Evolutionary conservation across 2,888 invertebrate genomes (phyloP).

Genomic region (Drymonia ruficornis): DNA sequence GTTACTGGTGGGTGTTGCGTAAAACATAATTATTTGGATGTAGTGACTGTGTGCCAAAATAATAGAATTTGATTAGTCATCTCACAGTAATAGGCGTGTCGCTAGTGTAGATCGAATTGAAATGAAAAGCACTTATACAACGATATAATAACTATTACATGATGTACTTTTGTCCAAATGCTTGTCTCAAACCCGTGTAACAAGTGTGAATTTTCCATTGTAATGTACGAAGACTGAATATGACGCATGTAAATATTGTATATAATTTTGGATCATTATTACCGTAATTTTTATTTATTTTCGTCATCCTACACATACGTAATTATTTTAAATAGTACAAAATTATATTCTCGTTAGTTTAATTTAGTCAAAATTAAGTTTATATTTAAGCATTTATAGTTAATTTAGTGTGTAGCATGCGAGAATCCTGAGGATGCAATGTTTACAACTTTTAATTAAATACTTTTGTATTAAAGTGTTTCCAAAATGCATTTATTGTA

Average conservation of each 20-base stretch:
- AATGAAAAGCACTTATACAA: not conserved
- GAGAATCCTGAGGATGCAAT: slow-evolving; percentile 28
- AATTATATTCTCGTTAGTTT: slow-evolving; percentile 45
- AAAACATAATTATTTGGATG: slow-evolving; percentile 23
- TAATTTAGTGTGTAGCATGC: slow-evolving; percentile 30
- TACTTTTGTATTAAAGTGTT: slow-evolving; percentile 64
- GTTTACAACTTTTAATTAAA: slow-evolving; percentile 34
- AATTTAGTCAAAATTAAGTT: slow-evolving; percentile 36
- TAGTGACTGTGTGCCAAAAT: slow-evolving; percentile 29
- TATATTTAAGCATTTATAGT: slow-evolving; percentile 35
- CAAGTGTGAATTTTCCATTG: slow-evolving; percentile 30
- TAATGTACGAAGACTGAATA: slow-evolving; percentile 40
- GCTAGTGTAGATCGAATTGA: not conserved
- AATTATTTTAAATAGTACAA: slow-evolving; percentile 62
- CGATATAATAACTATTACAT: too few species aligned
- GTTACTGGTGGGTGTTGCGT: slow-evolving; percentile 23
- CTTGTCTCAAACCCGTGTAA: slow-evolving; percentile 7
- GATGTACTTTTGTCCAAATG: not conserved
- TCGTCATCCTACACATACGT: slow-evolving; percentile 35
- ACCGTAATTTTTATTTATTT: slow-evolving; percentile 41
- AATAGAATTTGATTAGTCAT: slow-evolving; percentile 15
- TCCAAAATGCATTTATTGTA: slow-evolving; percentile 72
- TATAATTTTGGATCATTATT: slow-evolving; percentile 27
- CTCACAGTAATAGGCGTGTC: not conserved
- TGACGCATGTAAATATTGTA: slow-evolving; percentile 43